Percentiles rank a stretch among this genome's conserved stretches.
These are phyloP conservation scores for Resseliella maxima DNA, from an alignment of 2,888 invertebrate species.

Conservation along the genomic window DNA sequence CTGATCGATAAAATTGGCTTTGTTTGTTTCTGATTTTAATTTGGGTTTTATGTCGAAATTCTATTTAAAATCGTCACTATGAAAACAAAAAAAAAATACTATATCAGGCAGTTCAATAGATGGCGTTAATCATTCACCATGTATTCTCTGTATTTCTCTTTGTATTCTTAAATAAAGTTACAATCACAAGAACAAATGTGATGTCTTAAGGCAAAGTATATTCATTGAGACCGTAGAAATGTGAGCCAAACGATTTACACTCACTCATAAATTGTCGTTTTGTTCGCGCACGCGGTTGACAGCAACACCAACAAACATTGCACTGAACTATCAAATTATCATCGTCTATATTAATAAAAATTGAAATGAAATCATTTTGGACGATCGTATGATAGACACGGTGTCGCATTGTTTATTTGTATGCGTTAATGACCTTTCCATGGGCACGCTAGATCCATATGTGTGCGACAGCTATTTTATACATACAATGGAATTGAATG, in stretches of 20 bases:
- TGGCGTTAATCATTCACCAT: background rate
- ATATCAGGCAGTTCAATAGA: background rate
- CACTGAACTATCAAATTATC: background rate
- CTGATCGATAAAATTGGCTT: too few species aligned
- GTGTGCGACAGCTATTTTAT: background rate
- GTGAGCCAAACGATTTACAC: too few species aligned
- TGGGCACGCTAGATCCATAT: slow-evolving; percentile 14
- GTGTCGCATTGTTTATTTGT: background rate
- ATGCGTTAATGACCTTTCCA: slow-evolving; percentile 54
- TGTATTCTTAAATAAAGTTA: background rate
- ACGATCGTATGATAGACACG: background rate
- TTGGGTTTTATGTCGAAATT: too few species aligned
- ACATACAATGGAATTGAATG: background rate
- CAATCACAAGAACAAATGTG: background rate
- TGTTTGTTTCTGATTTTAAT: background rate
- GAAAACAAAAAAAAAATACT: background rate
- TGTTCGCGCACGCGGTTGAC: background rate
- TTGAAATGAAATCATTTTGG: background rate
- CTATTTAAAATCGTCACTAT: slow-evolving; percentile 5
- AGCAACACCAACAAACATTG: background rate
- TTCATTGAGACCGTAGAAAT: background rate
- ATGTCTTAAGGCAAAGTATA: background rate
- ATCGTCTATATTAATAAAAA: slow-evolving; percentile 1
- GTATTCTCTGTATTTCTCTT: background rate
- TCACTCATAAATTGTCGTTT: background rate